Conservation (phyloP, 1,140 invertebrate genomes). For the Drosophila sproati region DNA sequence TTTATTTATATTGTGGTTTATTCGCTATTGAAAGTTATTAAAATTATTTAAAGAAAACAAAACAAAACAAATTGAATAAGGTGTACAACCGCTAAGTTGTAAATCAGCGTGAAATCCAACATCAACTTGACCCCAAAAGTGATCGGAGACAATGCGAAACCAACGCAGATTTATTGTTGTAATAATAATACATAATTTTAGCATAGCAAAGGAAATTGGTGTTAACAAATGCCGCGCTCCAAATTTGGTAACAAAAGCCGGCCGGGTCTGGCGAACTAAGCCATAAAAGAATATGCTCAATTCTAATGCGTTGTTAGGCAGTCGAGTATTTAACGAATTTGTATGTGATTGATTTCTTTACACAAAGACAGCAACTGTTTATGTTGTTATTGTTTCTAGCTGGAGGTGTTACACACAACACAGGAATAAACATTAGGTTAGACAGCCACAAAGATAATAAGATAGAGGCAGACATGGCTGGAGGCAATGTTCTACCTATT, state of each 20-base stretch:
- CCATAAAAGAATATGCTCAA: constrained; percentile 11
- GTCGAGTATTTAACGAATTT: constrained; percentile 8
- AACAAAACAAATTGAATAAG: background rate
- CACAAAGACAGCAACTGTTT: constrained; percentile 3
- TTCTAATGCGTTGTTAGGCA: constrained; percentile 11
- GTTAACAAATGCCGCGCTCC: constrained; percentile 22
- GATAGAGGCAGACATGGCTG: constrained; percentile 13
- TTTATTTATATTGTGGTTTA: background rate
- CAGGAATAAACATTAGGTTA: constrained; percentile 10
- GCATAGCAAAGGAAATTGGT: constrained; percentile 44
- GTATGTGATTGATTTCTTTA: constrained; percentile 37
- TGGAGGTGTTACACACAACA: constrained; percentile 31
- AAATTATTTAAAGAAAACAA: background rate
- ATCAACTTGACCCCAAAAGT: constrained; percentile 56
- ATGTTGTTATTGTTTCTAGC: constrained; percentile 18
- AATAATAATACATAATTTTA: constrained; percentile 44
- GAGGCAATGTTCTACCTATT: constrained; percentile 38
- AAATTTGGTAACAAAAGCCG: constrained; percentile 47
- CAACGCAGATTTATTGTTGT: constrained; percentile 55
- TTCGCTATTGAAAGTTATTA: background rate
- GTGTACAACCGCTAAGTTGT: constrained; percentile 46
- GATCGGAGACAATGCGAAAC: constrained; percentile 48
- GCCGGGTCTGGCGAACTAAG: constrained; percentile 13
- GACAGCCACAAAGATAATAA: background rate
- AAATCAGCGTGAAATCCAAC: constrained; percentile 58